Conservation (phyloP, 2,888 invertebrate species). For the Lepidocyrtinus sp. region DNA sequence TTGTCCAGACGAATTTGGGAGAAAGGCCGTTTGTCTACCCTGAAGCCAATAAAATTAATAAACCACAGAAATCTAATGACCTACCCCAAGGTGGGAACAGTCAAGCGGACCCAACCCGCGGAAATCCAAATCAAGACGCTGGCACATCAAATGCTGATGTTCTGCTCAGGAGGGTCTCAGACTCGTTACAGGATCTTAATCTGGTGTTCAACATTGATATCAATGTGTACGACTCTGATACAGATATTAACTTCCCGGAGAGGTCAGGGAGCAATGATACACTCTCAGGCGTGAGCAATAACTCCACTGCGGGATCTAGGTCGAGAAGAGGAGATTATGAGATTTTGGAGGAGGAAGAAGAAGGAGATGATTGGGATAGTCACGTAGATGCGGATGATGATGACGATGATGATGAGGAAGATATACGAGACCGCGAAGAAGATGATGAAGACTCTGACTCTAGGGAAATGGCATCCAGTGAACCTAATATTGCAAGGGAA, state of each 20-base stretch:
- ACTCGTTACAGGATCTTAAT: constrained; percentile 50
- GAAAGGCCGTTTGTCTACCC: constrained; percentile 70
- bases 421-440: background rate
- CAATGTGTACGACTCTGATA: constrained; percentile 34
- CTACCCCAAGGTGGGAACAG: background rate
- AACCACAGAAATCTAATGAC: constrained; percentile 6
- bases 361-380: constrained; percentile 20
- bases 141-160: constrained; percentile 44
- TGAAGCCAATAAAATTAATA: constrained; percentile 33
- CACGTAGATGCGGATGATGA: background rate
- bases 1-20: constrained; percentile 73
- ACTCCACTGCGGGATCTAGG: background rate
- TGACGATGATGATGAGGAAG: constrained; percentile 27
- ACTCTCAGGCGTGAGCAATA: background rate
- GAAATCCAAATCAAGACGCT: no score
- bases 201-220: constrained; percentile 43
- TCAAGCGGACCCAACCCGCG: constrained; percentile 68
- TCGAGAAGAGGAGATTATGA: constrained; percentile 16
- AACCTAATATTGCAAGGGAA: constrained; percentile 22
- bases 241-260: constrained; percentile 22
- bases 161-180: constrained; percentile 43
- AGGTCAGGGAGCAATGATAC: constrained; percentile 28
- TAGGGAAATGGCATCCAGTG: background rate
- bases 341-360: background rate
- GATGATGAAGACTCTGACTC: constrained; percentile 15